phyloP scores from a whole-genome alignment of 2,113 vertebrate genomes.

The Heterochromis multidens region DNA sequence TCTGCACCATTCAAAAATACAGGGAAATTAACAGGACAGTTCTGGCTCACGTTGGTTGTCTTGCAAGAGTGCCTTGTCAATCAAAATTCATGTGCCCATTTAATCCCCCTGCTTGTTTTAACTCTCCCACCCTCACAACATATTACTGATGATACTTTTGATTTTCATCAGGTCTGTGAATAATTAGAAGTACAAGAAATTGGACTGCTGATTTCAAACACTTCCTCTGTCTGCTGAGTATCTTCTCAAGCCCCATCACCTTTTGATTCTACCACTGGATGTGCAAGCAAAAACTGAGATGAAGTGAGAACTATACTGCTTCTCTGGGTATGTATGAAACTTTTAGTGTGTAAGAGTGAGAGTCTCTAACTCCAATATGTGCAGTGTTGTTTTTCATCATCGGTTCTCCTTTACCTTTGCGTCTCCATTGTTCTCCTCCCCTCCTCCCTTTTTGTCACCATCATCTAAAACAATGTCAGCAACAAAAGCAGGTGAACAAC shows the following conservation, averaged over 20 bases:
- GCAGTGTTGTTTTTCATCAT: neutral
- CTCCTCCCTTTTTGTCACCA: neutral
- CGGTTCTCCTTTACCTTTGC: neutral
- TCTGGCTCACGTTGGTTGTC: neutral
- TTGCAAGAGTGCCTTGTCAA: neutral
- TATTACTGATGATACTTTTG: neutral
- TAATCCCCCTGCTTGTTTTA: neutral
- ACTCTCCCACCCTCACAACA: neutral
- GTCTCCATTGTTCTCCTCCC: neutral
- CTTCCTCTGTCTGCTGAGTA: neutral
- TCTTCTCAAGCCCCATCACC: neutral
- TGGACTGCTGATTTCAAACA: neutral
- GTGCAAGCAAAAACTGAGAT: neutral
- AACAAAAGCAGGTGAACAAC: constrained; percentile 7
- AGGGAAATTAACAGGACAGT: neutral
- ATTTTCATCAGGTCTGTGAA: neutral
- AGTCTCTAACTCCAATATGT: neutral
- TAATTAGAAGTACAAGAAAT: neutral
- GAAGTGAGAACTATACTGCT: neutral
- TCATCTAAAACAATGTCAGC: constrained; percentile 5
- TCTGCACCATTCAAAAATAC: neutral
- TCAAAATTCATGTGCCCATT: neutral
- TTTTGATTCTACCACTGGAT: neutral
- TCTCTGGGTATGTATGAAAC: neutral
- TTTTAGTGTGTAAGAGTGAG: neutral